A percentile compares a stretch with the other conserved stretches of the same genome.
Conservation (phyloP, 2,113 vertebrate species). For the Sapajus apella region DNA sequence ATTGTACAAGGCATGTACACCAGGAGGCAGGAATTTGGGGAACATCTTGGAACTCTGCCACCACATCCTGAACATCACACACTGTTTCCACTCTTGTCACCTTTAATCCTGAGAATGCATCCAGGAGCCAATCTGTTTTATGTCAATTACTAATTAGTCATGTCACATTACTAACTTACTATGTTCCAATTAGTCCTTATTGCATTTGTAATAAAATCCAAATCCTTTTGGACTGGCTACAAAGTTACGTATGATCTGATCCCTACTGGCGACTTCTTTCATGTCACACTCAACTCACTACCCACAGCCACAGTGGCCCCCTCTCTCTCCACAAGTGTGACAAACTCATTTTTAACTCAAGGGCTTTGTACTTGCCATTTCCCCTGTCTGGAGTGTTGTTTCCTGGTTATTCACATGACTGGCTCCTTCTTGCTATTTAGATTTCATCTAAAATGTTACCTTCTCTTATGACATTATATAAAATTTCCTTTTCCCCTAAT, state of each 20-base stretch:
- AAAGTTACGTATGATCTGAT: not conserved
- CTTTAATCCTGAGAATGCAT: not conserved
- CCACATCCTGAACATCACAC: not conserved
- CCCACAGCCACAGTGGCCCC: not conserved
- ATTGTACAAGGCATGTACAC: not conserved
- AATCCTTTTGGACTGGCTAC: not conserved
- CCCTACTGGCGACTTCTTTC: not conserved
- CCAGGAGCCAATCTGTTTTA: not conserved
- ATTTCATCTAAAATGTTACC: not conserved
- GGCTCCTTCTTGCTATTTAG: not conserved
- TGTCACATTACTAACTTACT: not conserved
- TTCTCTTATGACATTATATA: not conserved
- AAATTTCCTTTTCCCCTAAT: not conserved
- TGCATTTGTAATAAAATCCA: not conserved
- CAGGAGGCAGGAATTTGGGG: not conserved
- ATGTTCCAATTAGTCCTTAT: not conserved
- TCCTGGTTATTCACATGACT: not conserved
- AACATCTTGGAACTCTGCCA: not conserved
- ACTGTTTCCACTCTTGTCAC: not conserved
- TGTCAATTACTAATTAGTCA: not conserved
- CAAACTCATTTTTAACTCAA: not conserved
- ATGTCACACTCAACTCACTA: not conserved
- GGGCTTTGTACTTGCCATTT: not conserved
- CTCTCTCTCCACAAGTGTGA: not conserved
- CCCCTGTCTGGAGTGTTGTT: not conserved